Evolutionary conservation across 2,113 vertebrate genomes (phyloP).

Genomic region (Hypomesus transpacificus): DNA sequence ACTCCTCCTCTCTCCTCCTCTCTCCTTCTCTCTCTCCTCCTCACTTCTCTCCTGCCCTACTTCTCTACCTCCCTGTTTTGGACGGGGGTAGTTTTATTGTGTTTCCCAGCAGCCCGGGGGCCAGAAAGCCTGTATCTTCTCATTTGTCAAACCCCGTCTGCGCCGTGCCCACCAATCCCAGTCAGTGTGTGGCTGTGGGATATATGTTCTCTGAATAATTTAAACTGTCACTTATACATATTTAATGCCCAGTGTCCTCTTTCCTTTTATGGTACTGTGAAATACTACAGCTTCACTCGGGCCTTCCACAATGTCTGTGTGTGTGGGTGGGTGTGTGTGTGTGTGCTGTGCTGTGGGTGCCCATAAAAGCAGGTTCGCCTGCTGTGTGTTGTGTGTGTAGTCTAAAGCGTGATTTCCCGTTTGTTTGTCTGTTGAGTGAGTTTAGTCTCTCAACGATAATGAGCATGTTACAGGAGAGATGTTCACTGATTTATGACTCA

Average conservation of each 20-base stretch:
- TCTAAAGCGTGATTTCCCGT: neutral
- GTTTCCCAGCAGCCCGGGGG: conserved; percentile 30
- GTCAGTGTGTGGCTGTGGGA: conserved; percentile 57
- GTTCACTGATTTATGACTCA: conserved; percentile 12
- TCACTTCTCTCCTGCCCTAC: neutral
- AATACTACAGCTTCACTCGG: conserved; percentile 56
- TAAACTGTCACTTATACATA: conserved; percentile 69
- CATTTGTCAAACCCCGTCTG: conserved; percentile 30
- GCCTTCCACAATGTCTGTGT: neutral
- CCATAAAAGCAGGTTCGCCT: too few relatives aligned
- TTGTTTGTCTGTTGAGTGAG: neutral
- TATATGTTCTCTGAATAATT: conserved; percentile 76
- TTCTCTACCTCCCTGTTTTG: neutral
- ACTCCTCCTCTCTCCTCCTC: neutral
- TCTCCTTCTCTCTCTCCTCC: neutral
- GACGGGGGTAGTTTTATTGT: conserved; percentile 23
- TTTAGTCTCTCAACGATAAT: neutral
- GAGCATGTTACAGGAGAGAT: neutral
- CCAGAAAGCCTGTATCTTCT: conserved; percentile 20
- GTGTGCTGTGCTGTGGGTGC: neutral
- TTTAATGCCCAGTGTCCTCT: conserved; percentile 71
- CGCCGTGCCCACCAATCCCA: conserved; percentile 48
- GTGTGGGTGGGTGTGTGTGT: conserved; percentile 11
- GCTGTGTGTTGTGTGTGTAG: neutral
- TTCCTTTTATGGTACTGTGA: conserved; percentile 64